Conservation (phyloP, 2,888 invertebrate species). For the Parelbella ahira region DNA sequence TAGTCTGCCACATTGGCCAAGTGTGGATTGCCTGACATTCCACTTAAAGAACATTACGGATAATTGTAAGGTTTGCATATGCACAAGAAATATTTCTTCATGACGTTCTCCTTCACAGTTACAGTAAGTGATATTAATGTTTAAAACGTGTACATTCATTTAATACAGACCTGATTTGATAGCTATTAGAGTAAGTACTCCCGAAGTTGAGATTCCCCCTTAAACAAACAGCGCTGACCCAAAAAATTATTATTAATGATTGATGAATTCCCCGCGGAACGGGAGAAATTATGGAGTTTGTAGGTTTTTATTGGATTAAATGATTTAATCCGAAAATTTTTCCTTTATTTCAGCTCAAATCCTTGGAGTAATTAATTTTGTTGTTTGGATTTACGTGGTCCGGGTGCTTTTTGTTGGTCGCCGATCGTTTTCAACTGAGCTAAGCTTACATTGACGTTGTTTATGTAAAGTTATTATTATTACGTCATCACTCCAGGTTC, state of each 20-base stretch:
- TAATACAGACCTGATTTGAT: too few relatives aligned
- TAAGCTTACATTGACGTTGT: too few relatives aligned
- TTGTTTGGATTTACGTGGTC: constrained; percentile 46
- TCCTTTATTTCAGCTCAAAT: constrained; percentile 35
- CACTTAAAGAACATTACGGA: too few relatives aligned
- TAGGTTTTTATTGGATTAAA: constrained; percentile 56
- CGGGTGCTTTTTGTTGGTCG: not conserved
- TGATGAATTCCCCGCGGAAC: constrained; percentile 44
- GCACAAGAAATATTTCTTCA: too few relatives aligned
- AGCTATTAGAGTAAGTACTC: not conserved
- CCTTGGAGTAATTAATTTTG: constrained; percentile 57
- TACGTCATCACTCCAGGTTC: too few relatives aligned
- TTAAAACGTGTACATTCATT: too few relatives aligned
- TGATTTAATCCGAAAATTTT: constrained; percentile 53
- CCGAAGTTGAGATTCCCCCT: constrained; percentile 2
- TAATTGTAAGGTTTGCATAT: too few relatives aligned
- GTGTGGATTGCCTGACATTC: too few relatives aligned
- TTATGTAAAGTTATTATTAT: too few relatives aligned
- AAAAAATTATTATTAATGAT: constrained; percentile 58
- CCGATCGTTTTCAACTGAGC: not conserved
- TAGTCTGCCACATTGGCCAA: too few relatives aligned
- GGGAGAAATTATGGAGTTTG: constrained; percentile 48
- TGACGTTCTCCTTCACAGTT: too few relatives aligned
- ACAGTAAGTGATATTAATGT: too few relatives aligned
- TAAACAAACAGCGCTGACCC: constrained; percentile 31